A percentile compares a stretch with the other conserved stretches of the same genome.
These are phyloP conservation scores for Euwallacea fornicatus DNA, from an alignment of 1,140 invertebrate genomes.

Conservation along the genomic window DNA sequence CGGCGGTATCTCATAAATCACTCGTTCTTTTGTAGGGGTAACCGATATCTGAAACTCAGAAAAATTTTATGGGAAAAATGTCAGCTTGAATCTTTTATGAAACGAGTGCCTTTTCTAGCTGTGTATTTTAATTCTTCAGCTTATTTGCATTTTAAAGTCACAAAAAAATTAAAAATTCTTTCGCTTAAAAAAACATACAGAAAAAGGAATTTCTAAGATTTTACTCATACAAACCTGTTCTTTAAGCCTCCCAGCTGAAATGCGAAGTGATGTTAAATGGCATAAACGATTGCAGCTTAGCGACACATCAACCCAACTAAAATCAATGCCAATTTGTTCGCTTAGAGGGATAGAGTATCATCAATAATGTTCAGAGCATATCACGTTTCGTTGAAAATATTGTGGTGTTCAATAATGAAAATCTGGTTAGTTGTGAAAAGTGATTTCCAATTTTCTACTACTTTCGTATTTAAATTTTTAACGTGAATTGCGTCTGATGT, in stretches of 20 bases:
- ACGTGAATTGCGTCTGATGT: constrained; percentile 45
- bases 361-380: neutral
- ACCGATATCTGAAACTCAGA: constrained; percentile 22
- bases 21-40: constrained; percentile 24
- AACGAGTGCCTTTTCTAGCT: constrained; percentile 7
- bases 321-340: neutral
- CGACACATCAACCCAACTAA: neutral
- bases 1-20: constrained; percentile 30
- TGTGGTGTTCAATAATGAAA: constrained; percentile 44
- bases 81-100: constrained; percentile 14
- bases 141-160: neutral
- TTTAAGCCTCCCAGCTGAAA: too few relatives aligned
- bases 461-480: constrained; percentile 46
- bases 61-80: constrained; percentile 36
- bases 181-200: too few relatives aligned
- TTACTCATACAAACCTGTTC: too few relatives aligned
- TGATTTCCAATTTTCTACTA: constrained; percentile 43
- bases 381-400: neutral
- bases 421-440: constrained; percentile 36
- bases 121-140: neutral
- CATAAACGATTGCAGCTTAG: neutral
- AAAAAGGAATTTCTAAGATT: too few relatives aligned
- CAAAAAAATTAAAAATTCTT: too few relatives aligned
- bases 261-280: too few relatives aligned
- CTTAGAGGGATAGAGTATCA: neutral